Evolutionary conservation across 1,140 invertebrate genomes (phyloP).

Genomic region (Drosophila miranda): DNA sequence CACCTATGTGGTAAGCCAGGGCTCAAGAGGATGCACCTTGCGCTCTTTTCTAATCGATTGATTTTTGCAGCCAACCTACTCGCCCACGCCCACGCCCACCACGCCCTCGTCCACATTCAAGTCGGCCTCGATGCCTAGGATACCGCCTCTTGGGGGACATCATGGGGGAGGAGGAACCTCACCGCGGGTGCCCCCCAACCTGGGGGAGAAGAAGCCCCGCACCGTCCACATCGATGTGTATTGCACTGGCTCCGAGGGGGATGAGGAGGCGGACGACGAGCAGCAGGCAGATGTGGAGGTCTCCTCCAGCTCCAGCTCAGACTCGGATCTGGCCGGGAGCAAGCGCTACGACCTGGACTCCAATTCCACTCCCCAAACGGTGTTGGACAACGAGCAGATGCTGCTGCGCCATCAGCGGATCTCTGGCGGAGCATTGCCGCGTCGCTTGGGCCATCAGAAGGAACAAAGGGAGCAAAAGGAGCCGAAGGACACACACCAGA

Average conservation of each 20-base stretch:
- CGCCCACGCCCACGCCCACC: constrained; percentile 61
- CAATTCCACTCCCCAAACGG: constrained; percentile 85
- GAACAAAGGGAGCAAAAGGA: too few species aligned
- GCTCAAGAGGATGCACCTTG: background rate
- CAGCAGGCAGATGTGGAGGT: constrained; percentile 85
- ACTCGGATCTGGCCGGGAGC: constrained; percentile 52
- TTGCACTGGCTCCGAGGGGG: constrained; percentile 88
- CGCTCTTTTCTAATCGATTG: background rate
- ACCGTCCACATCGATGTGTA: constrained; percentile 91
- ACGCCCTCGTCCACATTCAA: constrained; percentile 72
- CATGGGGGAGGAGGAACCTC: constrained; percentile 20
- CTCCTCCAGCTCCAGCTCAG: constrained; percentile 64
- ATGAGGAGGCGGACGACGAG: constrained; percentile 84
- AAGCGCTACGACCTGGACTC: constrained; percentile 72
- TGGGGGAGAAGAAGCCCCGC: constrained; percentile 85
- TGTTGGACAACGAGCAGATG: constrained; percentile 86
- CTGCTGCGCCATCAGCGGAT: constrained; percentile 85
- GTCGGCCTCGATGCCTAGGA: constrained; percentile 72
- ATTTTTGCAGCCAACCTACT: constrained; percentile 54
- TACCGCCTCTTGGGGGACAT: constrained; percentile 48
- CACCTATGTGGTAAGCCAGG: constrained; percentile 63
- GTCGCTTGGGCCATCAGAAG: constrained; percentile 51
- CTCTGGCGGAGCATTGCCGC: constrained; percentile 82
- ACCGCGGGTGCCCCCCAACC: constrained; percentile 28
- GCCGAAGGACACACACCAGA: constrained; percentile 6